A percentile compares a stretch with the other conserved stretches of the same genome.
Evolutionary conservation across 2,888 invertebrate genomes (phyloP).

Genomic region (Lepidocyrtinus sp.): DNA sequence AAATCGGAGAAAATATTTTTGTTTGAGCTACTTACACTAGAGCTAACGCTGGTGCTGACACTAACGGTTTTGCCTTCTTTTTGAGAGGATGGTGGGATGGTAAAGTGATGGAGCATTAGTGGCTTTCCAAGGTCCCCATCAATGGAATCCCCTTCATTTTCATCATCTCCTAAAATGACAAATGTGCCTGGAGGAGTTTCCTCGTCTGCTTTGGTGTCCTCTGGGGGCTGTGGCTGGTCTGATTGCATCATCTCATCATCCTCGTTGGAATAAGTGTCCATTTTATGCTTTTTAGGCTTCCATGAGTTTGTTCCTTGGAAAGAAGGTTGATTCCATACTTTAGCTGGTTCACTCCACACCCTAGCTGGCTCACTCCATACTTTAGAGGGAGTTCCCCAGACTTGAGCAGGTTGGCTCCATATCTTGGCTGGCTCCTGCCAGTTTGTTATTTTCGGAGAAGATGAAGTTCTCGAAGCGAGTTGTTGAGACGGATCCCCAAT

Average conservation of each 20-base stretch:
- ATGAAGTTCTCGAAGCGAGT: constrained; percentile 16
- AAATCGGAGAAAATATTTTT: background rate
- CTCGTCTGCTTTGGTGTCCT: constrained; percentile 39
- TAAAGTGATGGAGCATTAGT: constrained; percentile 45
- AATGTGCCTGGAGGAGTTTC: constrained; percentile 54
- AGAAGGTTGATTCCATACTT: constrained; percentile 75
- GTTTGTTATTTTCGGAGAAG: constrained; percentile 38
- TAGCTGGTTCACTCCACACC: constrained; percentile 73
- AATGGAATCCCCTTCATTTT: constrained; percentile 63
- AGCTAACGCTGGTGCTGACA: constrained; percentile 33
- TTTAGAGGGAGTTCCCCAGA: constrained; percentile 75
- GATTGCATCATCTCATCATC: constrained; percentile 46
- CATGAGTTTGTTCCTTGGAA: too few species aligned
- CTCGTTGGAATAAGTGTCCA: background rate
- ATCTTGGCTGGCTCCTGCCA: constrained; percentile 71
- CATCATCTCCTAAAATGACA: constrained; percentile 68
- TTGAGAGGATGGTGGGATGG: constrained; percentile 21
- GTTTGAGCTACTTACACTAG: constrained; percentile 27
- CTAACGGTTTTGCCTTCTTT: constrained; percentile 30
- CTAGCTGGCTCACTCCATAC: constrained; percentile 75
- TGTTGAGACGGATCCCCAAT: constrained; percentile 35
- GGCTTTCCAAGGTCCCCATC: constrained; percentile 54
- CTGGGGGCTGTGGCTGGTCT: constrained; percentile 47
- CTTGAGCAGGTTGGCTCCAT: constrained; percentile 73
- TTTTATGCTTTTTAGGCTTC: constrained; percentile 74